Evolutionary conservation across 1,140 invertebrate species (phyloP), one percentile per base, ranked within the genome.

Genomic region (Drusus annulatus): DNA sequence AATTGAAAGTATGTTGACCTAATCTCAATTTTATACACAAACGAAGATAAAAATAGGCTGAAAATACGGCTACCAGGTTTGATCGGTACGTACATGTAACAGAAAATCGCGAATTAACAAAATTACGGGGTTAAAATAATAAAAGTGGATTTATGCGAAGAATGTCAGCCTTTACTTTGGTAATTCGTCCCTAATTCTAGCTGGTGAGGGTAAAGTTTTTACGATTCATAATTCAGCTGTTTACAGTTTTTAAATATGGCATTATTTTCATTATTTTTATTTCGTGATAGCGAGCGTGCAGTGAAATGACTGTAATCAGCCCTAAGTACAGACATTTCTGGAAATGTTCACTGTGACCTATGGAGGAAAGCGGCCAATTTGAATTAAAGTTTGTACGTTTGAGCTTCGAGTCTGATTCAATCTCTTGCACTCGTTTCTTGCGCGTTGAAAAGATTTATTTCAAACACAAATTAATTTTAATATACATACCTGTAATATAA

Each of bases 341-440:
- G 62, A 65, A 65, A 65, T 65, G 62, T 65, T 65, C 62, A n/a
- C 28, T 65, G 62, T 65, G 62, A 65, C 62, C 62, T 65, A 36
- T 65, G 25, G 62, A 36, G 62, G n/a, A 65, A 65, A 60, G 56
- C 23, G 23, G 56, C 17, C 56, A 60, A 60, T 60, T 60, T 65
- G 62, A 65, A 65, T 65, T 65, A 65, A 28, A 65, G 5, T 65
- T 65, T 16, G 6, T 65, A 28, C 62, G n/a, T 65, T 36, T 65
- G n/a, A 36, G 19, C 56, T 21, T 21, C 56, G 16, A 15, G 23
- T 21, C 56, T 60, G 56, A 60, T 60, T 60, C 10, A 60, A 60
- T 45, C 13, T 45, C 10, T 13, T 0, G 36, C 2, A 7, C 8
- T 5, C 36, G 8, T 4, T 36, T 36, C 31, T 36, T 3, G 31